A percentile compares a stretch with the other conserved stretches of the same genome.
These are phyloP conservation scores for Drosophila micromelanica DNA, from an alignment of 1,140 invertebrate species.

Conservation along the genomic window DNA sequence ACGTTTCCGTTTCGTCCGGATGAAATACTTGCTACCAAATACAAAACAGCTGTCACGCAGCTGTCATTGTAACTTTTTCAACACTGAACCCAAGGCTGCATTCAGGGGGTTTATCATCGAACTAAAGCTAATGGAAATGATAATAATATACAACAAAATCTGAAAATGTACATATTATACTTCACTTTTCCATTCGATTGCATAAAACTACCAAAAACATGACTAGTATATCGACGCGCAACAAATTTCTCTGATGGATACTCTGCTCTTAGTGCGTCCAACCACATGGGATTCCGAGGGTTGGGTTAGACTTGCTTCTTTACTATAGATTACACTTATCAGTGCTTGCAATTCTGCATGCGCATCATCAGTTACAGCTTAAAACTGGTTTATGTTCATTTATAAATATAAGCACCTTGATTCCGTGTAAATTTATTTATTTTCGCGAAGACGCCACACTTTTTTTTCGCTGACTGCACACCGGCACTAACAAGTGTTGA, in stretches of 20 bases:
- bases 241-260: too few relatives aligned
- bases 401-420: constrained; percentile 22
- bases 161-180: background rate
- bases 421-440: constrained; percentile 19
- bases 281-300: constrained; percentile 26
- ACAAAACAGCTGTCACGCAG: constrained; percentile 60
- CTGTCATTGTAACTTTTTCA: constrained; percentile 24
- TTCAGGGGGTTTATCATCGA: background rate
- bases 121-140: background rate
- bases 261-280: background rate
- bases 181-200: background rate
- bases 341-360: background rate
- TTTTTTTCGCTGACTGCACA: constrained; percentile 27
- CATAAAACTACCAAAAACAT: background rate
- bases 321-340: background rate
- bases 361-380: background rate
- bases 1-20: constrained; percentile 29
- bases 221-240: too few relatives aligned
- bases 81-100: constrained; percentile 37
- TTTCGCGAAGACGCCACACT: constrained; percentile 36
- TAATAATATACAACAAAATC: constrained; percentile 1
- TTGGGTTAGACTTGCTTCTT: constrained; percentile 11
- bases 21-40: constrained; percentile 49
- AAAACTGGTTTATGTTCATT: background rate
- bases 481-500: constrained; percentile 24